phyloP scores from a whole-genome alignment of 2,797 vertebrate genomes.

The Pseudochirops cupreus region DNA sequence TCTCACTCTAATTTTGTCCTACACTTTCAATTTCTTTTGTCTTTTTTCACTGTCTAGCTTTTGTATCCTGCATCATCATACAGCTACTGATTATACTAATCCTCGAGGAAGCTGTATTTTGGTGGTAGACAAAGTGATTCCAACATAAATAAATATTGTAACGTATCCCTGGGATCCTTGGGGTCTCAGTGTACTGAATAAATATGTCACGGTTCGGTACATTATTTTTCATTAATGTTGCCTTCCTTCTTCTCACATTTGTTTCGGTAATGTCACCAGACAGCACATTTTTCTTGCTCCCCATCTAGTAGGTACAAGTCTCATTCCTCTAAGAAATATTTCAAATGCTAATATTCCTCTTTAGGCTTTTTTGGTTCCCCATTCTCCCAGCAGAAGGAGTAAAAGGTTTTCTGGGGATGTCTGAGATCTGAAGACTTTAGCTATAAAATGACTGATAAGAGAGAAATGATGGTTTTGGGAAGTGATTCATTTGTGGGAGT shows the following conservation, averaged over 20 bases:
- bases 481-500: background rate
- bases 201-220: background rate
- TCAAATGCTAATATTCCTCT: slow-evolving; percentile 15
- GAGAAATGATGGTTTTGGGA: background rate
- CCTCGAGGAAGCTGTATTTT: slow-evolving; percentile 46
- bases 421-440: background rate
- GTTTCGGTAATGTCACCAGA: background rate
- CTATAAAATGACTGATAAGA: background rate
- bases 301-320: background rate
- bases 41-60: slow-evolving; percentile 11
- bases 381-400: background rate
- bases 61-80: background rate
- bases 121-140: slow-evolving; percentile 2
- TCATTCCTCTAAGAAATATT: background rate
- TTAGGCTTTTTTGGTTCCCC: slow-evolving; percentile 17
- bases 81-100: background rate
- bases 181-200: slow-evolving; percentile 11
- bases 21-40: background rate
- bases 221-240: slow-evolving; percentile 26
- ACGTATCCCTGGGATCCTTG: slow-evolving; percentile 21
- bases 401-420: background rate
- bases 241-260: background rate
- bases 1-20: slow-evolving; percentile 15
- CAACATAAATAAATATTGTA: slow-evolving; percentile 39
- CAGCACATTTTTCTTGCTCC: background rate